phyloP scores from a whole-genome alignment of 2,888 invertebrate species.

The Erannis defoliaria region DNA sequence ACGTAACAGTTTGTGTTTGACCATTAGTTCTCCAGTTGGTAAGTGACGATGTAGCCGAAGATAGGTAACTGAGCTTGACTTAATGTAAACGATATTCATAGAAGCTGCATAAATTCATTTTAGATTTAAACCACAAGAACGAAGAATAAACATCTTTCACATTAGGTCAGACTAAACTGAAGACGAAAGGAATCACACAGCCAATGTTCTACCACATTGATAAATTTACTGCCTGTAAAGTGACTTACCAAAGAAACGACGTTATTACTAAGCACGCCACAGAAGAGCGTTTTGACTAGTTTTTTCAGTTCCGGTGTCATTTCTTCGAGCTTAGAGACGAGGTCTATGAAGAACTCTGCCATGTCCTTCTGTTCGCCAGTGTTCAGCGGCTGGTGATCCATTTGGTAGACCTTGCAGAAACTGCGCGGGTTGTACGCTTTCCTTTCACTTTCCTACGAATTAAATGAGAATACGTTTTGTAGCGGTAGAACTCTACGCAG shows the following conservation, averaged over 20 bases:
- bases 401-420: conserved; percentile 98
- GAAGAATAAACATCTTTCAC: too few species aligned
- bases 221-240: neutral
- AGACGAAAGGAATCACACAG: too few species aligned
- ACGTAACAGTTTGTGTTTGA: too few species aligned
- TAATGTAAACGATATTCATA: too few species aligned
- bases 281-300: conserved; percentile 96
- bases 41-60: too few species aligned
- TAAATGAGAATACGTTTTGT: neutral
- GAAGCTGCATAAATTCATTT: too few species aligned
- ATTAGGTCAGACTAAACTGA: too few species aligned
- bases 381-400: conserved; percentile 98
- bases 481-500: too few species aligned
- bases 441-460: conserved; percentile 93
- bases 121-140: too few species aligned
- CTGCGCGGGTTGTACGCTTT: conserved; percentile 98
- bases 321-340: conserved; percentile 98
- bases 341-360: conserved; percentile 99
- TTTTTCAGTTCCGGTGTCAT: conserved; percentile 97
- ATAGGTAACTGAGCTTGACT: too few species aligned
- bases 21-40: too few species aligned
- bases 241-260: conserved; percentile 94
- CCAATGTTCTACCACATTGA: neutral
- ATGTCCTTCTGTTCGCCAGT: conserved; percentile 99
- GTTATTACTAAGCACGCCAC: conserved; percentile 97